Evolutionary conservation across 2,113 vertebrate genomes (phyloP).

Genomic region (Bungarus multicinctus): DNA sequence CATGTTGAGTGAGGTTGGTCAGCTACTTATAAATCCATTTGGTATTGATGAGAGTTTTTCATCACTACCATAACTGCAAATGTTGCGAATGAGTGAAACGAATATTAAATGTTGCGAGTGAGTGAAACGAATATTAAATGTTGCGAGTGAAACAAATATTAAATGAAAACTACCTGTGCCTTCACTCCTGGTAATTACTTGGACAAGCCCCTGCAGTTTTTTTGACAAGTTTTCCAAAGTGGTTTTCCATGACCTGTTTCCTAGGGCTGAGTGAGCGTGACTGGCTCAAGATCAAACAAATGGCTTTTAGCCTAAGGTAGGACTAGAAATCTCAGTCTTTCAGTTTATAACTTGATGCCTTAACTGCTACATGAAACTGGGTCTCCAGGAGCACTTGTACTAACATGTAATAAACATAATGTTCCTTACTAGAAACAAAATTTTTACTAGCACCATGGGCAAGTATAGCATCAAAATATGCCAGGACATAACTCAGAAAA

Average conservation of each 20-base stretch:
- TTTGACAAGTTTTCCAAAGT: neutral
- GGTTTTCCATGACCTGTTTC: neutral
- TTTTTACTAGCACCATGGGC: neutral
- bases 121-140: too few relatives aligned
- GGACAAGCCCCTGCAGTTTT: neutral
- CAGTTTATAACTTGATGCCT: neutral
- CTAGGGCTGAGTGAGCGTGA: neutral
- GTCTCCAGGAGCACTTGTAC: neutral
- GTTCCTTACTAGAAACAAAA: neutral
- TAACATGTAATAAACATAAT: neutral
- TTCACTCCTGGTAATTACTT: neutral
- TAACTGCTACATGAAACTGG: neutral
- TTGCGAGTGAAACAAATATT: too few relatives aligned
- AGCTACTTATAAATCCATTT: neutral
- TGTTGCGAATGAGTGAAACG: too few relatives aligned
- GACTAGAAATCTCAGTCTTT: neutral
- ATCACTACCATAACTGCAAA: neutral
- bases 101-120: too few relatives aligned
- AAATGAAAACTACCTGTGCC: neutral
- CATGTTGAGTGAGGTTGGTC: neutral
- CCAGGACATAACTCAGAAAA: neutral
- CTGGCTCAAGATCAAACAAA: neutral
- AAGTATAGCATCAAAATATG: neutral
- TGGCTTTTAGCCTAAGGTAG: neutral
- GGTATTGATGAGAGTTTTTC: neutral